phyloP scores from a whole-genome alignment of 2,888 invertebrate genomes.

The Dynastes tityus region DNA sequence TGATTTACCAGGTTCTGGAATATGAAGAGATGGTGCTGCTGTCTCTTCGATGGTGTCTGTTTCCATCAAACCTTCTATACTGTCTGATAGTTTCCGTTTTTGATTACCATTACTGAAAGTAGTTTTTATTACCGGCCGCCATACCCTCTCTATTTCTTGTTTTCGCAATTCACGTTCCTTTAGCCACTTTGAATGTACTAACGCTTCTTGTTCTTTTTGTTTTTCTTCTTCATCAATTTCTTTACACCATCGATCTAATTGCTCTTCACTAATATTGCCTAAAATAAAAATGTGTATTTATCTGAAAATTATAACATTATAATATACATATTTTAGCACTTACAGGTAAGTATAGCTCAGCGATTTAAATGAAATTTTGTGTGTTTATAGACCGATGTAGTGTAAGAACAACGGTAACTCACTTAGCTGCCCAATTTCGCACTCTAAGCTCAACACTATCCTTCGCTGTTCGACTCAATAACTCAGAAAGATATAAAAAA shows the following conservation, averaged over 20 bases:
- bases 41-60: conserved; percentile 62
- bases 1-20: conserved; percentile 67
- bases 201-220: conserved; percentile 79
- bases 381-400: no score
- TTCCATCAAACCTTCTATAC: conserved; percentile 63
- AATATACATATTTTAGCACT: neutral
- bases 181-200: conserved; percentile 76
- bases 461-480: no score
- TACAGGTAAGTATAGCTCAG: no score
- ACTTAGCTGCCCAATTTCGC: no score
- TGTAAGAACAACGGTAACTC: no score
- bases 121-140: conserved; percentile 71
- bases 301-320: neutral
- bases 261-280: conserved; percentile 78
- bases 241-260: conserved; percentile 82
- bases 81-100: conserved; percentile 67
- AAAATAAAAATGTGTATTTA: conserved; percentile 42
- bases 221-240: conserved; percentile 83
- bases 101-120: conserved; percentile 60
- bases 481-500: no score
- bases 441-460: no score
- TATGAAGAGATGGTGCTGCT: conserved; percentile 51
- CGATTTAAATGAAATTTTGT: no score
- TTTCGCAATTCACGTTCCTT: conserved; percentile 79
- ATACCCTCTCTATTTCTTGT: conserved; percentile 75